These are phyloP conservation scores for Liolophura sinensis DNA, from an alignment of 1,140 invertebrate species.

Conservation along the genomic window DNA sequence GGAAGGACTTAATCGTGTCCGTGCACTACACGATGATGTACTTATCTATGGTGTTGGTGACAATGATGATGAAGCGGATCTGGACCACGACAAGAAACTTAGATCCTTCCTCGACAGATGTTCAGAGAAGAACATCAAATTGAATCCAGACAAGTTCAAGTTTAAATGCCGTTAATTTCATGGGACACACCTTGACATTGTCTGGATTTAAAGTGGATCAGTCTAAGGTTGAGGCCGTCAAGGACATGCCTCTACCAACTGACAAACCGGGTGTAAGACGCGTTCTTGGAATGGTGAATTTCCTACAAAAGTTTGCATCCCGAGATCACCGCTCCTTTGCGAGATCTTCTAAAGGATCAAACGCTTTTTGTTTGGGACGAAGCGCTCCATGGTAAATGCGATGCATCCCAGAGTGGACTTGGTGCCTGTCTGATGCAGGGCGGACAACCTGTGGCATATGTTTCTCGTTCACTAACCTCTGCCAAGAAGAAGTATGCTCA, in stretches of 20 bases:
- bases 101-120: slow-evolving; percentile 13
- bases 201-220: slow-evolving; percentile 53
- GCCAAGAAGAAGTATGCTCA: slow-evolving; percentile 19
- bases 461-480: slow-evolving; percentile 12
- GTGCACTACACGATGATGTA: slow-evolving; percentile 52
- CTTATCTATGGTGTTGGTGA: no score
- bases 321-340: slow-evolving; percentile 7
- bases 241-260: slow-evolving; percentile 19
- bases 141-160: slow-evolving; percentile 51
- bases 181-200: slow-evolving; percentile 35
- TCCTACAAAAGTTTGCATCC: slow-evolving; percentile 58
- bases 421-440: background rate
- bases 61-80: slow-evolving; percentile 31
- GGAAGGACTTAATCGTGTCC: slow-evolving; percentile 41
- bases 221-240: slow-evolving; percentile 51
- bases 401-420: slow-evolving; percentile 6
- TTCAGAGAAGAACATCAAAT: slow-evolving; percentile 38
- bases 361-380: slow-evolving; percentile 14
- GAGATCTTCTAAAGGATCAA: slow-evolving; percentile 11
- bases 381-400: slow-evolving; percentile 12
- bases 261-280: slow-evolving; percentile 21
- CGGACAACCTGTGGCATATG: slow-evolving; percentile 15
- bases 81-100: slow-evolving; percentile 21
- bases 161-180: slow-evolving; percentile 18
- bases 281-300: slow-evolving; percentile 32